Evolutionary conservation across 2,888 invertebrate species (phyloP).

Genomic region (Stratiomys singularior): DNA sequence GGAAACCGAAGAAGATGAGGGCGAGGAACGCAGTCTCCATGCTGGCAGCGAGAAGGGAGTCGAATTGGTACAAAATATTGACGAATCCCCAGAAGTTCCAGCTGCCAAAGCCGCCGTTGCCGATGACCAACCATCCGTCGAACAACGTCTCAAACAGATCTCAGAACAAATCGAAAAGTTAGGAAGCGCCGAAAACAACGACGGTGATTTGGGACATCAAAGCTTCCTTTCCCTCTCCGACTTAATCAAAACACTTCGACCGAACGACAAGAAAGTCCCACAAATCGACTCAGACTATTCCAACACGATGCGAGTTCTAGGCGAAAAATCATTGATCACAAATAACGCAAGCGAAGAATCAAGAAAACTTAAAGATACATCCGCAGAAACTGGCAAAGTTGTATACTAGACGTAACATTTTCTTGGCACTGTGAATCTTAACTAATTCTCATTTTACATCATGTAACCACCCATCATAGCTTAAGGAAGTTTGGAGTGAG

Average conservation of each 20-base stretch:
- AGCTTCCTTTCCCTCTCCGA: constrained; percentile 64
- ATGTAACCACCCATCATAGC: constrained; percentile 14
- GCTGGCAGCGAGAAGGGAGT: constrained; percentile 54
- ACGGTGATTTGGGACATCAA: constrained; percentile 61
- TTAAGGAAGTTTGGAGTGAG: constrained; percentile 47
- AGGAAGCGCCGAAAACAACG: constrained; percentile 55
- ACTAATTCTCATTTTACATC: background rate
- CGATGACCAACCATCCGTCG: constrained; percentile 59
- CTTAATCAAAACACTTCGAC: constrained; percentile 63
- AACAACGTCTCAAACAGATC: constrained; percentile 63
- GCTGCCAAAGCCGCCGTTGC: constrained; percentile 38
- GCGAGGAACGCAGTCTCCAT: constrained; percentile 41
- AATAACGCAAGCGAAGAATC: constrained; percentile 48
- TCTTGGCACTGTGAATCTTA: background rate
- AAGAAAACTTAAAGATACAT: constrained; percentile 38
- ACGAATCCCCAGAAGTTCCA: constrained; percentile 45
- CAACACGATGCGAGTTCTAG: constrained; percentile 65
- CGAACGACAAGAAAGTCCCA: constrained; percentile 64
- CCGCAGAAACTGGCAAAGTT: constrained; percentile 37
- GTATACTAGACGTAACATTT: constrained; percentile 30
- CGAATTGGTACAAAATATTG: constrained; percentile 48
- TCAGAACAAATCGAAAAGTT: constrained; percentile 63
- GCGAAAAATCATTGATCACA: constrained; percentile 60
- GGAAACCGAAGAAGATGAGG: constrained; percentile 41
- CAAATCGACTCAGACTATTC: constrained; percentile 66